Conservation (phyloP, 2,113 vertebrate genomes). For the Hippocampus mohnikei region DNA sequence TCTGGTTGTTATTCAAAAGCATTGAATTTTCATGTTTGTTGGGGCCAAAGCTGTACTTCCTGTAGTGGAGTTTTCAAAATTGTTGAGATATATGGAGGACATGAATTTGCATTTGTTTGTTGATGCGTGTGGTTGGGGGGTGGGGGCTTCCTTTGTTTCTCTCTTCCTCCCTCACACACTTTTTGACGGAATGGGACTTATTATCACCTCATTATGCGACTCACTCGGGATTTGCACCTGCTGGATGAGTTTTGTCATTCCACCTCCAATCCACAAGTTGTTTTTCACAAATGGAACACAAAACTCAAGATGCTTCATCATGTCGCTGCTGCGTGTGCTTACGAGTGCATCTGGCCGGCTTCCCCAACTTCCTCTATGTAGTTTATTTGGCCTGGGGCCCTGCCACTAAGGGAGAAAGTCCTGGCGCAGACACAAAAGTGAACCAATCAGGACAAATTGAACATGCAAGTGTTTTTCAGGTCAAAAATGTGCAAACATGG, state of each 20-base stretch:
- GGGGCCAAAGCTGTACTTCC: no score
- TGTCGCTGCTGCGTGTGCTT: conserved; percentile 55
- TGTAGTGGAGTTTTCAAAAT: no score
- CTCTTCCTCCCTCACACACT: conserved; percentile 15
- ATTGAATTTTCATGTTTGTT: no score
- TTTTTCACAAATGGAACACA: conserved; percentile 68
- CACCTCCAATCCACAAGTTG: conserved; percentile 58
- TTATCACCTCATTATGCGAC: conserved; percentile 60
- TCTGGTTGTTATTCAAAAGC: not conserved
- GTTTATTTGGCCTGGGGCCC: conserved; percentile 49
- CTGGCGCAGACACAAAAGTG: conserved; percentile 29
- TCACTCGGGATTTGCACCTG: conserved; percentile 56
- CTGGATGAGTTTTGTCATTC: conserved; percentile 66
- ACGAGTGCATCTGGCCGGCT: conserved; percentile 44
- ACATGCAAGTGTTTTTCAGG: not conserved
- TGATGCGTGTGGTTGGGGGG: conserved; percentile 4
- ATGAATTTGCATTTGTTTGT: not conserved
- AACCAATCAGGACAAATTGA: conserved; percentile 30
- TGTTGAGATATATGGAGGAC: not conserved
- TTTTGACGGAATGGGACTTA: conserved; percentile 51
- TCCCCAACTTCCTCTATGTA: conserved; percentile 51
- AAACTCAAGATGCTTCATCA: conserved; percentile 68
- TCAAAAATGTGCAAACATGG: not conserved
- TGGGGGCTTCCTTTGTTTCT: conserved; percentile 6
- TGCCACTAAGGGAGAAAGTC: conserved; percentile 26